Conservation (phyloP, 2,888 invertebrate species). For the Mechanitis messenoides region DNA sequence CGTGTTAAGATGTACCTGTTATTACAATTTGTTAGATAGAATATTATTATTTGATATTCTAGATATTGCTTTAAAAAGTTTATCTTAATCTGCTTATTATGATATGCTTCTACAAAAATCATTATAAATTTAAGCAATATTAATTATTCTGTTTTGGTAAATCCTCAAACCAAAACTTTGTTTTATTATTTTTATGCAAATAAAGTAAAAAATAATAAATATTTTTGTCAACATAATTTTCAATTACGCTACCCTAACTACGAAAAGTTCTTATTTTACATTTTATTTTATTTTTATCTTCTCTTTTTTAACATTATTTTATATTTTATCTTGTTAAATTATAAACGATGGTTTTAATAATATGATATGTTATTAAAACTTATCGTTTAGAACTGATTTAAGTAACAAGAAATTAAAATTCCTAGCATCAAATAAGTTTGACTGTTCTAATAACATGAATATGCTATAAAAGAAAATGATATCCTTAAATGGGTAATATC, state of each 20-base stretch:
- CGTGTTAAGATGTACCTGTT: constrained; percentile 60
- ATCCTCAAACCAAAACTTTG: too few species aligned
- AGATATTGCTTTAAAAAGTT: constrained; percentile 38
- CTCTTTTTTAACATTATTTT: too few species aligned
- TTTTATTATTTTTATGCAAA: too few species aligned
- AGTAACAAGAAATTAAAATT: too few species aligned
- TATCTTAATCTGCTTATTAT: not conserved
- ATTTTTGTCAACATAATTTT: constrained; percentile 19
- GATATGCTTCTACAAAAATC: too few species aligned
- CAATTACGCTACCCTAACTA: constrained; percentile 18
- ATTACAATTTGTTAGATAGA: constrained; percentile 47
- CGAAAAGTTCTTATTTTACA: constrained; percentile 26
- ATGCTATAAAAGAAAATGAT: constrained; percentile 66
- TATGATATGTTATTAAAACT: too few species aligned
- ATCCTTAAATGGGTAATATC: constrained; percentile 63
- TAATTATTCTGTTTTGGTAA: too few species aligned
- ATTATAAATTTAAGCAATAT: too few species aligned
- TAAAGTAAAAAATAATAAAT: not conserved
- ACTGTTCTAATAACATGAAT: constrained; percentile 12
- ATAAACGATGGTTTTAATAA: too few species aligned
- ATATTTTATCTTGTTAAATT: too few species aligned
- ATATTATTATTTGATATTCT: constrained; percentile 45
- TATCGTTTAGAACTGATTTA: too few species aligned
- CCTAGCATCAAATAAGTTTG: too few species aligned
- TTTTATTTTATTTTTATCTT: constrained; percentile 27